A percentile compares a stretch with the other conserved stretches of the same genome.
Evolutionary conservation across 1,140 invertebrate genomes (phyloP).

Genomic region (Popillia japonica): DNA sequence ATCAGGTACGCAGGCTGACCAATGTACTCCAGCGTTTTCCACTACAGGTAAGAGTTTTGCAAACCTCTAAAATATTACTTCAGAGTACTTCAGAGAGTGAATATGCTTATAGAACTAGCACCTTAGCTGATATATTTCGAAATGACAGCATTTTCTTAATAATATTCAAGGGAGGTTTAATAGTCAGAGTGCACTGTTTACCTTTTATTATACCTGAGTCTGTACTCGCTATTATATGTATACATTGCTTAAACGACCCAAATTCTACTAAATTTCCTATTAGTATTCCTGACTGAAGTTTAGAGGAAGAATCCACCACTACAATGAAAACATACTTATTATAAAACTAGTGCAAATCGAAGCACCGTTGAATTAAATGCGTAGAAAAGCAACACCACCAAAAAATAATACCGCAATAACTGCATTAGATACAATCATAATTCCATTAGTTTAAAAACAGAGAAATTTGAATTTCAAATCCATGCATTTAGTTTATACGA

Average conservation of each 20-base stretch:
- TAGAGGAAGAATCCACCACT: constrained; percentile 57
- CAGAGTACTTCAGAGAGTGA: constrained; percentile 17
- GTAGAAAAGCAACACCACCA: too few relatives aligned
- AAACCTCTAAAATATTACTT: constrained; percentile 44
- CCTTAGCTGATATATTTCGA: constrained; percentile 47
- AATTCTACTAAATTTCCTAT: constrained; percentile 48
- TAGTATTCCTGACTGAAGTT: constrained; percentile 50
- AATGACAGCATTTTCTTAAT: constrained; percentile 46
- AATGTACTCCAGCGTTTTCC: constrained; percentile 45
- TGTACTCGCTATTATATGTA: constrained; percentile 46
- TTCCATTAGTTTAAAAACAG: too few relatives aligned
- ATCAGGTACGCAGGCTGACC: constrained; percentile 52
- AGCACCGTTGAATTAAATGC: too few relatives aligned
- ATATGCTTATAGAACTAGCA: constrained; percentile 34
- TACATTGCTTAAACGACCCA: constrained; percentile 49
- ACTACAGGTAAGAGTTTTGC: constrained; percentile 42
- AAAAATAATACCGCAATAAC: too few relatives aligned
- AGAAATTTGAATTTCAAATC: too few relatives aligned
- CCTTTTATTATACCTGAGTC: constrained; percentile 48
- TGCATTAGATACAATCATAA: too few relatives aligned
- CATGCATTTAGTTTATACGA: too few relatives aligned
- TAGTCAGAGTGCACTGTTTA: constrained; percentile 46
- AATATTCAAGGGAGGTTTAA: constrained; percentile 45
- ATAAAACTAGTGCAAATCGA: too few relatives aligned
- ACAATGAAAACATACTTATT: constrained; percentile 37